Evolutionary conservation across 2,797 vertebrate genomes (phyloP), one percentile per base, ranked within the genome.

Genomic region (Phalloptychus januarius): DNA sequence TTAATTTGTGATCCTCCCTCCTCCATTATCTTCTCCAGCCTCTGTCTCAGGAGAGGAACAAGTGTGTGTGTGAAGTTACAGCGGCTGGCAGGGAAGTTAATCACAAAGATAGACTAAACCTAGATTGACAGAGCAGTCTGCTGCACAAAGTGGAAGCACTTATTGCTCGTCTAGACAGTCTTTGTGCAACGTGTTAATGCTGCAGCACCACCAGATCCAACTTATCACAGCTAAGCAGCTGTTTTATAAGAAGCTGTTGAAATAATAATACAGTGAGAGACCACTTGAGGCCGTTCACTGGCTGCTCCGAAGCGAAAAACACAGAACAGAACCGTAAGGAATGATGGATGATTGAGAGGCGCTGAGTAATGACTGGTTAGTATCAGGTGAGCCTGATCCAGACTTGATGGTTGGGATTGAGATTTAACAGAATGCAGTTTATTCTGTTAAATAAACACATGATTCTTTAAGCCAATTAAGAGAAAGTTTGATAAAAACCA

Each of bases 131-230:
- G 71, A 77, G 48, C 33, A 10, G 25, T 2, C 15, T 38, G 72
- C 52, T 44, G 33, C 38, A 42, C 72, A 58, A 74, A 50, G 76
- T 58, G 28, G 40, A 77, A 71, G 48, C 40, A 67, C 42, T 81
- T 79, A 83, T 87, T 78, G 78, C 18, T 76, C 2, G 76, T 85
- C 80, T 81, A 84, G 85, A 87, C 85, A 56, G 71, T 67, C 63
- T 79, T 74, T 46, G 31, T 54, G 71, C 61, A 70, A 71, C 83
- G 69, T 54, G 75, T 76, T 56, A 79, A 69, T 16, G 46, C 40
- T 38, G 76, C 63, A 45, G 12, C 13, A n/a, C 8, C 38, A 23
- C 11, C 36, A 48, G 20, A 80, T 58, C 67, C 42, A 69, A 50
- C 20, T 16, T 7, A 3, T 45, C 42, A 76, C 7, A 40, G 28